Conservation (phyloP, 2,888 invertebrate species). For the Antheraea yamamai region DNA sequence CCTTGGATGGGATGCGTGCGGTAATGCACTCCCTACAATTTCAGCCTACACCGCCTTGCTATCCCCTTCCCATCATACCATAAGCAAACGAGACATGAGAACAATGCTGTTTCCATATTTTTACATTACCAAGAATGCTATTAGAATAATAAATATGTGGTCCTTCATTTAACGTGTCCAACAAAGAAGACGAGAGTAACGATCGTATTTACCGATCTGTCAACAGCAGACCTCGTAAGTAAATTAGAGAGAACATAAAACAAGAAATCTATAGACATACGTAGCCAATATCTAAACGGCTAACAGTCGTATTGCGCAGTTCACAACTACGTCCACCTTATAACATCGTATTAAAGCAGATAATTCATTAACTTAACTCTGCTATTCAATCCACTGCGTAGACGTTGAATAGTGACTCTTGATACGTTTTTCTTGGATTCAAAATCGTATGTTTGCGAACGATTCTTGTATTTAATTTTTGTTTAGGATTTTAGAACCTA, state of each 20-base stretch:
- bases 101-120: neutral
- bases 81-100: neutral
- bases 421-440: conserved; percentile 63
- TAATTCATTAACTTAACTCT: conserved; percentile 60
- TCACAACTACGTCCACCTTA: conserved; percentile 54
- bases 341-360: conserved; percentile 64
- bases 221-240: conserved; percentile 25
- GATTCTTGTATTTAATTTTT: conserved; percentile 33
- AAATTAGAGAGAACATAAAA: conserved; percentile 49
- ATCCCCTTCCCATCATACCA: neutral
- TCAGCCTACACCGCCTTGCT: conserved; percentile 19
- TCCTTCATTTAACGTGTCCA: neutral
- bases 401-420: conserved; percentile 62
- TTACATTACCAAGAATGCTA: neutral
- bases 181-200: conserved; percentile 2
- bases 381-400: conserved; percentile 43
- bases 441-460: conserved; percentile 53
- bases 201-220: conserved; percentile 21
- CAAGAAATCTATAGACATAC: conserved; percentile 71
- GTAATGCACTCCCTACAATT: conserved; percentile 52
- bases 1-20: conserved; percentile 68
- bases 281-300: conserved; percentile 62
- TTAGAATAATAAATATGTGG: neutral
- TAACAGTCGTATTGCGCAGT: conserved; percentile 55
- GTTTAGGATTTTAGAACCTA: conserved; percentile 47